Evolutionary conservation across 2,113 vertebrate species (phyloP).

Genomic region (Gracilinanus agilis): DNA sequence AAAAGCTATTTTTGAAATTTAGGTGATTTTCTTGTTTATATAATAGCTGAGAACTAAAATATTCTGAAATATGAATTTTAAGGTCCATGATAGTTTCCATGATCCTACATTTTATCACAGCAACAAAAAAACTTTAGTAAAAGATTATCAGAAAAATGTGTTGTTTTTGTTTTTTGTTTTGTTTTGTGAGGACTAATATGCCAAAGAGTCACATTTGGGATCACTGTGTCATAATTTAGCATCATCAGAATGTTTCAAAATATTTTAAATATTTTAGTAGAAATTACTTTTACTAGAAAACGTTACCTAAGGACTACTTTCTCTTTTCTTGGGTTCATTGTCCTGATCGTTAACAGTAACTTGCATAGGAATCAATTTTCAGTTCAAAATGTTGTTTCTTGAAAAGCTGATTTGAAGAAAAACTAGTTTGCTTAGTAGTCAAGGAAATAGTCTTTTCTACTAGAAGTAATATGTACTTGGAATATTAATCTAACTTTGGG

Average conservation of each 20-base stretch:
- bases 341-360: background rate
- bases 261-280: background rate
- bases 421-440: too few species aligned
- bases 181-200: background rate
- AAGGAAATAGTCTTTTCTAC: too few species aligned
- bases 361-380: background rate
- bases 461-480: background rate
- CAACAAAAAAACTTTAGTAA: conserved; percentile 13
- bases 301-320: background rate
- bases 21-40: conserved; percentile 23
- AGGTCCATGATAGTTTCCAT: conserved; percentile 40
- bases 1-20: conserved; percentile 57
- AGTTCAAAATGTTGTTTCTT: background rate
- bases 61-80: conserved; percentile 48
- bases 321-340: background rate
- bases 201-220: background rate
- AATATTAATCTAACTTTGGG: too few species aligned
- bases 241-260: background rate
- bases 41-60: conserved; percentile 41
- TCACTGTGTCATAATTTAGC: too few species aligned
- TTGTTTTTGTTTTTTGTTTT: too few species aligned
- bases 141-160: conserved; percentile 47
- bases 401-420: background rate
- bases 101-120: conserved; percentile 32
- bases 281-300: background rate